phyloP scores from a whole-genome alignment of 2,888 invertebrate species.

The Drosophila borealis region DNA sequence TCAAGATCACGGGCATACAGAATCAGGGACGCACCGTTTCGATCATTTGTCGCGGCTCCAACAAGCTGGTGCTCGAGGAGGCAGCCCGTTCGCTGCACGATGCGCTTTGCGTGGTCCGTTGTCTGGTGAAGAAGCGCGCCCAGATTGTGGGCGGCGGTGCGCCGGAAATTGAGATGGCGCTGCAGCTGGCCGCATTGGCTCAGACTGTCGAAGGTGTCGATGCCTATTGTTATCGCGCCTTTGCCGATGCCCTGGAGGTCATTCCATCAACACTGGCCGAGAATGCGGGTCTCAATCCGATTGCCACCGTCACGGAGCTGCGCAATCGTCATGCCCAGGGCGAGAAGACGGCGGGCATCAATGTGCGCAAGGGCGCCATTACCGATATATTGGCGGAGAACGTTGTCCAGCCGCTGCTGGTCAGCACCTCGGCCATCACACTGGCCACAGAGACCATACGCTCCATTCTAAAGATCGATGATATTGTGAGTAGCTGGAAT shows the following conservation, averaged over 20 bases:
- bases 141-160: slow-evolving; percentile 98
- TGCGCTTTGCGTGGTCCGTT: slow-evolving; percentile 95
- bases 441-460: slow-evolving; percentile 98
- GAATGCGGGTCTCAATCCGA: slow-evolving; percentile 94
- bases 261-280: slow-evolving; percentile 96
- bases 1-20: slow-evolving; percentile 95
- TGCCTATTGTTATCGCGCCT: slow-evolving; percentile 97
- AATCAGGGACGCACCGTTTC: slow-evolving; percentile 96
- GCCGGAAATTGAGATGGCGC: slow-evolving; percentile 97
- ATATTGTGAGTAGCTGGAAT: slow-evolving; percentile 89
- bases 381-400: slow-evolving; percentile 98
- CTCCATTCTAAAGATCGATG: slow-evolving; percentile 99
- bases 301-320: slow-evolving; percentile 98
- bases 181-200: slow-evolving; percentile 92
- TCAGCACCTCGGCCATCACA: slow-evolving; percentile 96
- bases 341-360: slow-evolving; percentile 95
- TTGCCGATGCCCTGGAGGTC: slow-evolving; percentile 97
- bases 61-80: slow-evolving; percentile 95
- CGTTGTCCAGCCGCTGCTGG: slow-evolving; percentile 98
- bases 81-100: slow-evolving; percentile 97
- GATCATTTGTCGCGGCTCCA: slow-evolving; percentile 93
- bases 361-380: slow-evolving; percentile 97
- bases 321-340: slow-evolving; percentile 96
- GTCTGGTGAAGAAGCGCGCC: slow-evolving; percentile 96
- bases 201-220: slow-evolving; percentile 95